Evolutionary conservation across 2,113 vertebrate species (phyloP).

Genomic region (Platycercus adscitus): DNA sequence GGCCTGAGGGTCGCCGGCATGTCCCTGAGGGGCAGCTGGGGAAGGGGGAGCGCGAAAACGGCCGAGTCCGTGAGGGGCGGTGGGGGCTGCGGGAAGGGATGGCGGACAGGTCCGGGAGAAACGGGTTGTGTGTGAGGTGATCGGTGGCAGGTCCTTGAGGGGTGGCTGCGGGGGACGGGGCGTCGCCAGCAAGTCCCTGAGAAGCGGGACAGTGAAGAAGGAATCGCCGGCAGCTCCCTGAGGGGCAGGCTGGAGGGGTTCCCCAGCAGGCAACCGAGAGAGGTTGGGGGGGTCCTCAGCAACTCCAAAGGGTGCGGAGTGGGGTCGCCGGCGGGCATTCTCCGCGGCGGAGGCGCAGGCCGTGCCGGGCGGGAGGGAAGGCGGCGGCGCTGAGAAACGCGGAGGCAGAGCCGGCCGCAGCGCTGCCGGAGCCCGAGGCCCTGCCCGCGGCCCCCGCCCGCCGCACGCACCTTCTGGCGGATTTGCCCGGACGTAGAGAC

Average conservation of each 20-base stretch:
- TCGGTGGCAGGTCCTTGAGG: not conserved
- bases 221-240: not conserved
- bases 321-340: not conserved
- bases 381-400: not conserved
- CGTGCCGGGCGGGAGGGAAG: not conserved
- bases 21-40: not conserved
- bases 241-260: not conserved
- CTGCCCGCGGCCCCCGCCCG: conserved; percentile 52
- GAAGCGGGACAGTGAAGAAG: not conserved
- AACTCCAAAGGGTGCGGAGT: not conserved
- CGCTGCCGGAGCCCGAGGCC: conserved; percentile 48
- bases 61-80: not conserved
- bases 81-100: not conserved
- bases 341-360: not conserved
- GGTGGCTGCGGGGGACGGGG: not conserved
- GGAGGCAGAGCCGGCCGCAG: not conserved
- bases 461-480: conserved; percentile 89
- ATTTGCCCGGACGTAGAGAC: conserved; percentile 96
- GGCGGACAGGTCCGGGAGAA: not conserved
- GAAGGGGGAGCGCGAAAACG: not conserved
- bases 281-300: not conserved
- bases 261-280: not conserved
- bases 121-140: not conserved
- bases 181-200: not conserved
- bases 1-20: rapidly evolving